A percentile compares a stretch with the other conserved stretches of the same genome.
Evolutionary conservation across 2,888 invertebrate species (phyloP).

Genomic region (Encarsia formosa): DNA sequence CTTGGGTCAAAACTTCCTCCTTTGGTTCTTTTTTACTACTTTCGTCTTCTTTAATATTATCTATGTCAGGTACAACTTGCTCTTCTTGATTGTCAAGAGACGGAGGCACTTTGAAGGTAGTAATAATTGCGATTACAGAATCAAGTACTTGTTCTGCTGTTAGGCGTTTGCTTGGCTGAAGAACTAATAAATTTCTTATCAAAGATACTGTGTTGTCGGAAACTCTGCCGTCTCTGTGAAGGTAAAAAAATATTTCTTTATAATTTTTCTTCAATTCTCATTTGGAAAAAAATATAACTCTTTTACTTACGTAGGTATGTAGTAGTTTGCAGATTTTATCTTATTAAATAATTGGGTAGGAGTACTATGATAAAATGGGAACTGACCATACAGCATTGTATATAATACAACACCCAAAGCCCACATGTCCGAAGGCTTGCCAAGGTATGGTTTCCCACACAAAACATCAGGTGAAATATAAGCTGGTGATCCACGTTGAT

Average conservation of each 20-base stretch:
- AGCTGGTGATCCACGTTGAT: conserved; percentile 75
- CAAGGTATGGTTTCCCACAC: conserved; percentile 70
- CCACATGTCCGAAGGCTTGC: conserved; percentile 83
- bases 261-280: background rate
- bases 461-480: conserved; percentile 79
- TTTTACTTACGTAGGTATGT: conserved; percentile 64
- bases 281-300: background rate
- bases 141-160: conserved; percentile 66
- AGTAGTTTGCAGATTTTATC: conserved; percentile 71
- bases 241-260: too few species aligned
- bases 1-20: conserved; percentile 8
- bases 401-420: conserved; percentile 73
- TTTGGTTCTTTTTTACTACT: conserved; percentile 25
- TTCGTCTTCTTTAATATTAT: conserved; percentile 29
- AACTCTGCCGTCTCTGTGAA: conserved; percentile 54
- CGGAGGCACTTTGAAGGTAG: conserved; percentile 53
- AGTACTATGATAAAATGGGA: conserved; percentile 74
- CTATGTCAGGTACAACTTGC: conserved; percentile 58
- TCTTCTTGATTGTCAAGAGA: conserved; percentile 53
- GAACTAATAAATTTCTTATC: conserved; percentile 63
- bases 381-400: conserved; percentile 77
- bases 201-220: conserved; percentile 64
- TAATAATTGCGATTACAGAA: conserved; percentile 58
- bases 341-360: conserved; percentile 70
- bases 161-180: conserved; percentile 65